Conservation (phyloP, 1,140 invertebrate species). For the Heterodera schachtii region DNA sequence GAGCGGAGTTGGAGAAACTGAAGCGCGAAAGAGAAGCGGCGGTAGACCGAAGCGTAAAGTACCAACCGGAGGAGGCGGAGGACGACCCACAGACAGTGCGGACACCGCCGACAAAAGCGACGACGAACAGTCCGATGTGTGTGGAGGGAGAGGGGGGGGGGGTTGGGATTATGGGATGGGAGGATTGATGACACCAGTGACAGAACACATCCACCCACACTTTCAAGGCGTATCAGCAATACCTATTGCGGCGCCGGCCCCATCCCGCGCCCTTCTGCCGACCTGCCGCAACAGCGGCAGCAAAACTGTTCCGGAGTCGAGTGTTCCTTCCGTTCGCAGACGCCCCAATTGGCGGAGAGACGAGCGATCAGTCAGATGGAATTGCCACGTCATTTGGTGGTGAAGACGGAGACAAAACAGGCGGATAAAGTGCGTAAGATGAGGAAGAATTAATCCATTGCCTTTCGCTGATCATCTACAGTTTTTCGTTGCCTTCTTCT, state of each 20-base stretch:
- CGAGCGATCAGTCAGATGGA: constrained; percentile 21
- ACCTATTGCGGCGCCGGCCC: constrained; percentile 29
- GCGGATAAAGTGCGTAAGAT: constrained; percentile 5
- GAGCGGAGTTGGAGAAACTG: neutral
- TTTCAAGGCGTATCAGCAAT: constrained; percentile 24
- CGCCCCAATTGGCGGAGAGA: constrained; percentile 6
- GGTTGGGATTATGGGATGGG: neutral
- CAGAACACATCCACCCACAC: too few species aligned
- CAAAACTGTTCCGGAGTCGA: neutral
- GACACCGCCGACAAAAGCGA: neutral
- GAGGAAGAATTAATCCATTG: neutral
- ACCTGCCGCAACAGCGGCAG: neutral
- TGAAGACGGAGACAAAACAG: constrained; percentile 39
- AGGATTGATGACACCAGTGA: too few species aligned
- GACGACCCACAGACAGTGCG: neutral
- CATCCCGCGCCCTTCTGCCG: neutral
- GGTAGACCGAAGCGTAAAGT: neutral
- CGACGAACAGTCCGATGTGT: neutral
- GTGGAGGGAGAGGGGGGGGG: neutral
- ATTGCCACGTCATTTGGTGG: constrained; percentile 36
- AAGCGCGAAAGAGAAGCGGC: neutral
- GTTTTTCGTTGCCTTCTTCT: neutral
- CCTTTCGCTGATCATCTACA: neutral
- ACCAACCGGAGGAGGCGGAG: neutral
- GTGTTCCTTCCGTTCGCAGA: neutral